Percentiles rank a stretch among this genome's conserved stretches.
Evolutionary conservation across 2,797 vertebrate species (phyloP).

Genomic region (Steatocranus sp.): DNA sequence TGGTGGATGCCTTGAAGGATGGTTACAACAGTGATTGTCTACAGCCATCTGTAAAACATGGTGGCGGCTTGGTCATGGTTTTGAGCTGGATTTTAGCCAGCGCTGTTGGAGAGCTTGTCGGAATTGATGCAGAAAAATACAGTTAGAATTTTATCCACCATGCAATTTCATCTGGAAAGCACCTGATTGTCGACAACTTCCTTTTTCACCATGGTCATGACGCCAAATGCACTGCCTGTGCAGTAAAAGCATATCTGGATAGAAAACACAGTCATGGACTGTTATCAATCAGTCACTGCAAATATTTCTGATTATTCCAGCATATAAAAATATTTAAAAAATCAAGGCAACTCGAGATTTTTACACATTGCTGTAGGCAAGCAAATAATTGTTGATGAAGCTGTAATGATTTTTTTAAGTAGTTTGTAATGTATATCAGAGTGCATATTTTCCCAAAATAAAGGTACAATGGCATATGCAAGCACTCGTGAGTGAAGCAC

Average conservation of each 20-base stretch:
- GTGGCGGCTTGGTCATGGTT: fast-evolving
- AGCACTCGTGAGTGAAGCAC: neutral
- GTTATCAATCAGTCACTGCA: neutral
- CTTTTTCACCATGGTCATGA: neutral
- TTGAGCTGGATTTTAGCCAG: neutral
- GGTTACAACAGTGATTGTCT: neutral
- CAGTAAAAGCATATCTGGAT: neutral
- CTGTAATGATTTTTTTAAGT: neutral
- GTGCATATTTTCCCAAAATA: neutral
- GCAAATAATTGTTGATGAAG: neutral
- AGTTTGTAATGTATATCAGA: neutral
- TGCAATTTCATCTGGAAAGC: neutral
- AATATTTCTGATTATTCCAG: neutral
- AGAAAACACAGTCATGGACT: neutral
- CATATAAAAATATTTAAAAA: neutral
- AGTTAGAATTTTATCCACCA: neutral
- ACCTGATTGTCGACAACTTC: neutral
- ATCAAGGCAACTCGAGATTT: neutral
- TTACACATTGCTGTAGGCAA: neutral
- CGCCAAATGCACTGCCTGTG: neutral
- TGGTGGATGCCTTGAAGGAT: neutral
- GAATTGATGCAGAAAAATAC: neutral
- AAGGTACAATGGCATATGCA: neutral
- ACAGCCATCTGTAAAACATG: neutral
- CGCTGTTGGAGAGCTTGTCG: neutral